Base-by-base conservation (phyloP, 1,140 invertebrate species). In the Drosophila eugracilis region DNA sequence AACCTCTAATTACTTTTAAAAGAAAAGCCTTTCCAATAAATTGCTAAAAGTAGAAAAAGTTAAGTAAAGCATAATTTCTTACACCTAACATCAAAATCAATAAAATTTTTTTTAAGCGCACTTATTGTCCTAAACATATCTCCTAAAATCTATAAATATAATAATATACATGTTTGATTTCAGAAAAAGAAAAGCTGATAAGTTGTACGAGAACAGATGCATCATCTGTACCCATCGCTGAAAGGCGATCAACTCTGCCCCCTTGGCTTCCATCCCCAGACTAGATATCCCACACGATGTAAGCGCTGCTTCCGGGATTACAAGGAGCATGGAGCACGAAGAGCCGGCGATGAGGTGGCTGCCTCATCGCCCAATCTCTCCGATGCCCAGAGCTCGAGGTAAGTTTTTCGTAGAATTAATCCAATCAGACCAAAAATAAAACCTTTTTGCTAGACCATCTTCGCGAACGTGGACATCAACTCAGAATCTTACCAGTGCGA, bases 291-390 rank as follows among this genome's bases (percentile, higher is more conserved):
- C 12, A 98, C 97, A 36, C 93, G 97, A 72, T 98, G 97, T 92
- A 98, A 98, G 93, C 93, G 97, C 73, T 98, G 97, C 92, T 98
- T 98, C 93, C 95, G 97, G 93, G 97, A 97, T 90, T 98, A 97
- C 92, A 97, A 97, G 92, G 96, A 98, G 84, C 96, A 97, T 92
- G 95, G 95, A 12, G 94, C 94, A 36, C 94, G 94, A 88, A 94
- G 94, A 85, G 93, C 95, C 48, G 92, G 93, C 67, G 95, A 96
- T 80, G 95, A 96, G 66, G 93, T 94, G 39, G 95, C 96, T 37
- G 94, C 94, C 26, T 96, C 96, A 30, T 95, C 96, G 10, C 96
- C 96, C 7, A 95, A 93, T 91, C 93, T 97, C 41, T 94, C 94
- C 34, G 94, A 93, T 93, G 93, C 94, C 76, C 92, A 93, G 44